Percentiles rank a stretch among this genome's conserved stretches.
Evolutionary conservation across 2,797 vertebrate species (phyloP).

Genomic region (Gastrophryne carolinensis): DNA sequence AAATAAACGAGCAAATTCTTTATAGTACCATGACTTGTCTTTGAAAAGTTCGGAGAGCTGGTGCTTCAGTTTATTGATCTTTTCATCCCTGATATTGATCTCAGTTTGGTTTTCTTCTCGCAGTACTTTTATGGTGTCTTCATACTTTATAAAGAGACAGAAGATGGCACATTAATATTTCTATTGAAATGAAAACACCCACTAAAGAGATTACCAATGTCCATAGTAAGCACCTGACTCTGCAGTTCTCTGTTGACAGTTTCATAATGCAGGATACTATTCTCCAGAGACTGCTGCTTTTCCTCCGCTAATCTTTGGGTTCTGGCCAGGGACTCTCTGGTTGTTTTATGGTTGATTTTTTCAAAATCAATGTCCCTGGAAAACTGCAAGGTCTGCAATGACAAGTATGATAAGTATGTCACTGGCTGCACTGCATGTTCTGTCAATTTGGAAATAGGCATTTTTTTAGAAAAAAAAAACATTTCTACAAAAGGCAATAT

Average conservation of each 20-base stretch:
- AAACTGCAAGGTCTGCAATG: conserved; percentile 38
- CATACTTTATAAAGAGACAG: conserved; percentile 42
- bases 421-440: too few relatives aligned
- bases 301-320: conserved; percentile 35
- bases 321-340: conserved; percentile 32
- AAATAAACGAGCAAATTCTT: too few relatives aligned
- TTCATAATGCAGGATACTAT: conserved; percentile 44
- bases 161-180: background rate
- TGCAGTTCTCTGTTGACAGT: conserved; percentile 43
- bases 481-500: background rate
- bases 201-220: background rate
- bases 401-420: too few relatives aligned
- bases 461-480: background rate
- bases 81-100: conserved; percentile 50
- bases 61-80: conserved; percentile 53
- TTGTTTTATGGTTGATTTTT: conserved; percentile 44
- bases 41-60: conserved; percentile 53
- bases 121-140: conserved; percentile 44
- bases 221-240: conserved; percentile 40
- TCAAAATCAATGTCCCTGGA: conserved; percentile 30
- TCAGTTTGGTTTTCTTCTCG: conserved; percentile 47
- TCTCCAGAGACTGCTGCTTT: conserved; percentile 32
- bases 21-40: conserved; percentile 57
- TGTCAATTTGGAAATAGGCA: background rate
- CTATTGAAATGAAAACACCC: background rate